Conservation (phyloP, 1,140 invertebrate species). For the Wasmannia auropunctata region DNA sequence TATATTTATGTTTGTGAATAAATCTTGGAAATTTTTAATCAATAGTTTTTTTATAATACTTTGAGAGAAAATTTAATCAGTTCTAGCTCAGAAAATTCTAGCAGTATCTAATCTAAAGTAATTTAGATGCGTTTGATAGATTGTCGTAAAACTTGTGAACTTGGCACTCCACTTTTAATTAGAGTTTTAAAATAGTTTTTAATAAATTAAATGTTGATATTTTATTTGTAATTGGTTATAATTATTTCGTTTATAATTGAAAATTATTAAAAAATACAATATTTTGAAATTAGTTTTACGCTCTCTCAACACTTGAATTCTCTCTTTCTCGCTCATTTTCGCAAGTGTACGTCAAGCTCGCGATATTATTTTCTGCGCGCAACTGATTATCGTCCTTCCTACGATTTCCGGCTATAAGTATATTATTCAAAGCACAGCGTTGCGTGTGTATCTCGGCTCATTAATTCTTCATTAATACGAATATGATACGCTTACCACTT, state of each 20-base stretch:
- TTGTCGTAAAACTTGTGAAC: not conserved
- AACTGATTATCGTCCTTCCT: conserved; percentile 8
- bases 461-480: conserved; percentile 47
- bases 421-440: conserved; percentile 33
- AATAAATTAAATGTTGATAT: not conserved
- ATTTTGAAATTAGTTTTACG: conserved; percentile 29
- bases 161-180: not conserved
- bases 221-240: not conserved
- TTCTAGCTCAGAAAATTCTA: not conserved
- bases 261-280: not conserved
- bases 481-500: conserved; percentile 25
- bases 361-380: conserved; percentile 38
- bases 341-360: not conserved
- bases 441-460: not conserved
- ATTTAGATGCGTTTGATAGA: not conserved
- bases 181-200: not conserved
- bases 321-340: not conserved
- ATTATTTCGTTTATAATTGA: not conserved
- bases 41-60: not conserved
- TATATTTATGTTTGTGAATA: not conserved
- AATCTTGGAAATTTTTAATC: not conserved
- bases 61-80: not conserved
- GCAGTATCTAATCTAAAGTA: not conserved
- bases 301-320: not conserved
- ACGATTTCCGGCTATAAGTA: conserved; percentile 19